phyloP scores from a whole-genome alignment of 2,797 vertebrate species.

The Novumbra hubbsi region DNA sequence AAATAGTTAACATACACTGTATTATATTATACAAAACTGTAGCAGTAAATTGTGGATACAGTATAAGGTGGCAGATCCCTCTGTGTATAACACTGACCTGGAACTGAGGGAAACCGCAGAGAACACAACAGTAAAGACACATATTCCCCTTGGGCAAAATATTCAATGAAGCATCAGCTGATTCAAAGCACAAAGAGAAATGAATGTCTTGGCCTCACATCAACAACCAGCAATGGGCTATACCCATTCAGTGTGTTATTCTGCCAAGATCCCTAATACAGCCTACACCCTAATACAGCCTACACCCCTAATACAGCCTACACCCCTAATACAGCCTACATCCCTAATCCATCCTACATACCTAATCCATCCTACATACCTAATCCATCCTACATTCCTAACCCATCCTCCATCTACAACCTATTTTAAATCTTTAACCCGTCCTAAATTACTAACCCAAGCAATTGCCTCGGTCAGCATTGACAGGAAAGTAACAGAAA shows the following conservation, averaged over 20 bases:
- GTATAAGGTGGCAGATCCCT: no score
- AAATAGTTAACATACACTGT: no score
- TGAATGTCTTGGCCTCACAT: background rate
- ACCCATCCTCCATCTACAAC: background rate
- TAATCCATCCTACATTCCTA: background rate
- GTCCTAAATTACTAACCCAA: background rate
- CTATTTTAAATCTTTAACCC: no score
- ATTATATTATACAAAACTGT: no score
- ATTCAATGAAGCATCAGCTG: conserved; percentile 21
- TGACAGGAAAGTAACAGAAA: no score
- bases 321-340: background rate
- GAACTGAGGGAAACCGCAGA: background rate
- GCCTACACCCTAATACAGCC: background rate
- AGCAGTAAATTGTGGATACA: no score
- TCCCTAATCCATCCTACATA: background rate
- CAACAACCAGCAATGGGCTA: background rate
- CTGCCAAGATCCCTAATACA: background rate
- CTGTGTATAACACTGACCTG: no score
- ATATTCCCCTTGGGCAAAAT: conserved; percentile 16
- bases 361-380: background rate
- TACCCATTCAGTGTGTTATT: background rate
- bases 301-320: background rate
- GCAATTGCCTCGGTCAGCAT: no score
- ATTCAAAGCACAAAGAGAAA: conserved; percentile 8
- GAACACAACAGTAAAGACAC: conserved; percentile 17